phyloP scores from a whole-genome alignment of 1,140 invertebrate genomes.

The Augochlora pura region DNA sequence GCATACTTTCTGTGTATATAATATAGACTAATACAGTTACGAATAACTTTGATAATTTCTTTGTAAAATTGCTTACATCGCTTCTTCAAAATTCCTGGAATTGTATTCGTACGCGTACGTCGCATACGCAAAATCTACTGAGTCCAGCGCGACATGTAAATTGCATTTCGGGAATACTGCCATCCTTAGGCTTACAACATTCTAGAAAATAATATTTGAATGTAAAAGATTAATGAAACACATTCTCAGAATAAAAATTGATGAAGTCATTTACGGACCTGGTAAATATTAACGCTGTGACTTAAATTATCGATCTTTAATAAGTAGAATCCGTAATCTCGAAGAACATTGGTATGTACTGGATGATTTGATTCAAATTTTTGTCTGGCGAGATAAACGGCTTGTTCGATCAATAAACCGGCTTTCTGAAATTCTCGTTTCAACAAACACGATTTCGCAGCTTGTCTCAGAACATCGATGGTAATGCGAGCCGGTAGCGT shows the following conservation, averaged over 20 bases:
- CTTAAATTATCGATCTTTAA: conserved; percentile 92
- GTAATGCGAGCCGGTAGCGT: conserved; percentile 83
- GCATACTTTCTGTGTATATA: conserved; percentile 85
- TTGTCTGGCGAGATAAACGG: conserved; percentile 87
- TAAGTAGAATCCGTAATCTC: conserved; percentile 94
- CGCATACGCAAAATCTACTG: conserved; percentile 95
- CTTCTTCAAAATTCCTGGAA: conserved; percentile 90
- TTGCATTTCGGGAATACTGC: conserved; percentile 91
- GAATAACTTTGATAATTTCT: neutral
- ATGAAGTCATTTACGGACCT: conserved; percentile 80
- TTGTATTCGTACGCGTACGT: conserved; percentile 95
- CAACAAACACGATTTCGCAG: conserved; percentile 92
- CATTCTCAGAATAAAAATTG: neutral
- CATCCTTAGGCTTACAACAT: conserved; percentile 87
- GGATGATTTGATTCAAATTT: conserved; percentile 87
- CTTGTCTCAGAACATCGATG: conserved; percentile 90
- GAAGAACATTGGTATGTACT: conserved; percentile 89
- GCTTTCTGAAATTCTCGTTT: conserved; percentile 91
- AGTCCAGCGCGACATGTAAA: conserved; percentile 91
- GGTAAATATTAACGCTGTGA: conserved; percentile 91
- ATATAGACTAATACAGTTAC: conserved; percentile 19
- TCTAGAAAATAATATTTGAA: conserved; percentile 77
- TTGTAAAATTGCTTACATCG: conserved; percentile 78
- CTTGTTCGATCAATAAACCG: conserved; percentile 90
- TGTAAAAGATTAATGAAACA: neutral